A percentile compares a stretch with the other conserved stretches of the same genome.
These are phyloP conservation scores for Pogonocichla stellata DNA, from an alignment of 2,113 vertebrate genomes.

Conservation along the genomic window DNA sequence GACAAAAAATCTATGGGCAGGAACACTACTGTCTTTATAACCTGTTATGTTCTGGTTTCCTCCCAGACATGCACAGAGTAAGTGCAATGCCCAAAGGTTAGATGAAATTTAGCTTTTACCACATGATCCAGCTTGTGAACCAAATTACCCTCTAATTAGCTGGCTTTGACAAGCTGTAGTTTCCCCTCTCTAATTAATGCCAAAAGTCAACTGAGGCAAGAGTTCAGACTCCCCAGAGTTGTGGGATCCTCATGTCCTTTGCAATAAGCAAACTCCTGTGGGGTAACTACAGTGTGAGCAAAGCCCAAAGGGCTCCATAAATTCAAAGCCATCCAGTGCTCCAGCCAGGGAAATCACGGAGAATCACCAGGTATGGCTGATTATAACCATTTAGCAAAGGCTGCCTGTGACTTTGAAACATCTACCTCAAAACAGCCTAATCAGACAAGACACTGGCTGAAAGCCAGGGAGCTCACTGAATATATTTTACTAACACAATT, in stretches of 20 bases:
- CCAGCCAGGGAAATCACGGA: background rate
- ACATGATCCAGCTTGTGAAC: background rate
- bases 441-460: background rate
- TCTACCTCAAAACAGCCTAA: background rate
- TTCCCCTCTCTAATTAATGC: background rate
- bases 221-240: background rate
- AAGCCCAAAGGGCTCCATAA: background rate
- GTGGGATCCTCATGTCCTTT: background rate
- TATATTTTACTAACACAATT: background rate
- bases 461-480: background rate
- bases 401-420: background rate
- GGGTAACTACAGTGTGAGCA: background rate
- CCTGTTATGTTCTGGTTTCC: background rate
- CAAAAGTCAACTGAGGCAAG: background rate
- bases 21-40: background rate
- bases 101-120: background rate
- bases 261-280: background rate
- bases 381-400: background rate
- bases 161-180: background rate
- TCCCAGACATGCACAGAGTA: background rate
- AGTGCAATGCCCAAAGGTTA: background rate
- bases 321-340: background rate
- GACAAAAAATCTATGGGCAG: background rate
- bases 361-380: background rate
- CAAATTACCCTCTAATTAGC: background rate